phyloP scores from a whole-genome alignment of 2,113 vertebrate species.

The Ondatra zibethicus region DNA sequence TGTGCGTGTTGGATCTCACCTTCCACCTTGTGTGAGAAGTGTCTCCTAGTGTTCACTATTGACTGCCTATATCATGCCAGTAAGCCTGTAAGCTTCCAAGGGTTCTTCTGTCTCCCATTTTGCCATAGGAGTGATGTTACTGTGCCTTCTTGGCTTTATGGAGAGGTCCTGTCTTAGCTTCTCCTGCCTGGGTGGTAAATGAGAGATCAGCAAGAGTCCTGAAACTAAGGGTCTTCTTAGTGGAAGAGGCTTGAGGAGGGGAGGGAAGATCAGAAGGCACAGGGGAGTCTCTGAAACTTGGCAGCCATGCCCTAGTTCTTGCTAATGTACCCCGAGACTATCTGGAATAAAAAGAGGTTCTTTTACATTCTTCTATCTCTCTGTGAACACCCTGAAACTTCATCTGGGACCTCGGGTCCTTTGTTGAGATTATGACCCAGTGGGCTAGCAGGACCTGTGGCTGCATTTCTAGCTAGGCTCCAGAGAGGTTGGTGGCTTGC shows the following conservation, averaged over 20 bases:
- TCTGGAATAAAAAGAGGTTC: background rate
- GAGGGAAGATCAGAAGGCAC: too few species aligned
- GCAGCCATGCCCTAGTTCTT: background rate
- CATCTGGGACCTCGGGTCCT: background rate
- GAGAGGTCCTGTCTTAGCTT: too few species aligned
- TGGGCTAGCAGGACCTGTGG: background rate
- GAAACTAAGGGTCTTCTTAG: background rate
- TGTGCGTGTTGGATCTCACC: background rate
- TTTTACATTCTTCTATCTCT: background rate
- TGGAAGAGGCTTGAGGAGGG: background rate
- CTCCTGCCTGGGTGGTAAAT: background rate
- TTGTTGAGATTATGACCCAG: background rate
- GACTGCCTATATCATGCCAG: background rate
- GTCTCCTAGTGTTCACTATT: background rate
- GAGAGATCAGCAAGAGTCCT: accelerated
- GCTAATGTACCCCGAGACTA: background rate
- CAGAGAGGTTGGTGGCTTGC: background rate
- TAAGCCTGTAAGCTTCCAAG: background rate
- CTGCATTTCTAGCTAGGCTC: background rate
- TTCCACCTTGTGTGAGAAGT: background rate
- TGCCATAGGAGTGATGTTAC: background rate
- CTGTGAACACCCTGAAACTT: background rate
- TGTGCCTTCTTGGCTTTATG: background rate
- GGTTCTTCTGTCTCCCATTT: background rate
- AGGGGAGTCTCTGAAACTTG: background rate